Evolutionary conservation across 92 coral and sea anemone genomes (phyloP).

Genomic region (Zoanthus solanderi): DNA sequence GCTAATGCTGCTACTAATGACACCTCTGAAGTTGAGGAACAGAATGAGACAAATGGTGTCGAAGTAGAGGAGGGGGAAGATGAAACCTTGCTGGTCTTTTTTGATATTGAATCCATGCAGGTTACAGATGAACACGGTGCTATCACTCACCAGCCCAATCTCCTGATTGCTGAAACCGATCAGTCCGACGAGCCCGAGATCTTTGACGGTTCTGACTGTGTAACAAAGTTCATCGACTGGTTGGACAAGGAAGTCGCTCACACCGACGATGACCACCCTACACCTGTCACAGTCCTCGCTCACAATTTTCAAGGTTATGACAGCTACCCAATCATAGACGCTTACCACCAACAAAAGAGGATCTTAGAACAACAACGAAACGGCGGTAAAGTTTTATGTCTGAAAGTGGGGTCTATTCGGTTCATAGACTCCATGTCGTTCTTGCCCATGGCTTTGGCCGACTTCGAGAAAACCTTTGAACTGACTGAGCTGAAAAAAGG

Average conservation of each 20-base stretch:
- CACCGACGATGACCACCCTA: too few species aligned
- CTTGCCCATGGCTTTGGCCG: slow-evolving; percentile 19
- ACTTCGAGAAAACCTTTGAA: slow-evolving; percentile 19
- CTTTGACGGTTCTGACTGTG: background rate
- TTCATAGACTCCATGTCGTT: slow-evolving; percentile 14
- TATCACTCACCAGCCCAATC: background rate
- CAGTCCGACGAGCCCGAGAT: background rate
- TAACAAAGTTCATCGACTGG: background rate
- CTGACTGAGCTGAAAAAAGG: slow-evolving; percentile 7
- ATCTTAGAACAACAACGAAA: background rate
- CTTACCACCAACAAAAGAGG: background rate
- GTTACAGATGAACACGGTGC: background rate
- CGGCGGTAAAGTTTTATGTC: background rate
- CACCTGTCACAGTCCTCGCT: background rate
- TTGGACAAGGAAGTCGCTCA: background rate
- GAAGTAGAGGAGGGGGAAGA: background rate
- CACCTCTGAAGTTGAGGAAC: too few species aligned
- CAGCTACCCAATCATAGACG: background rate
- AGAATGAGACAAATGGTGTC: background rate
- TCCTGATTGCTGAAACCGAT: background rate
- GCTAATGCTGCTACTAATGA: too few species aligned
- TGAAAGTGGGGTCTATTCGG: slow-evolving; percentile 1
- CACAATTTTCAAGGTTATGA: background rate
- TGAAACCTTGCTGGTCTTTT: background rate
- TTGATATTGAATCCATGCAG: background rate